Conservation (phyloP, 1,140 invertebrate species). For the Helicoverpa armigera region DNA sequence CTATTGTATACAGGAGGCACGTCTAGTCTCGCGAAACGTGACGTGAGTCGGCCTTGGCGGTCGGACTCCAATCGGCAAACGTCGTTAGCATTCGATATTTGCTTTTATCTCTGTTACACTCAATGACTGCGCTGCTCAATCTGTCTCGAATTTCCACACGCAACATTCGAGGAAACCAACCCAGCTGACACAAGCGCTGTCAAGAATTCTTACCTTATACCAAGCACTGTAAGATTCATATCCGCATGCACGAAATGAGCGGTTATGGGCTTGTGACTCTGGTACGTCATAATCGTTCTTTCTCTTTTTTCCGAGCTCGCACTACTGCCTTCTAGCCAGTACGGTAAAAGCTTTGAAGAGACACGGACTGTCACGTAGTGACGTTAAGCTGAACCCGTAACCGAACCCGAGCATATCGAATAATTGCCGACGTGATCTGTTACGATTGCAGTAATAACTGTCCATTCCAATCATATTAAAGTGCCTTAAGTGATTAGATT, state of each 20-base stretch:
- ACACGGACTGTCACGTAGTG: conserved; percentile 64
- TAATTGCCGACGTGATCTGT: conserved; percentile 60
- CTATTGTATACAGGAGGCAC: conserved; percentile 61
- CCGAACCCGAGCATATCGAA: conserved; percentile 67
- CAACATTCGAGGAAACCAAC: conserved; percentile 80
- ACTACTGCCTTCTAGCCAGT: conserved; percentile 81
- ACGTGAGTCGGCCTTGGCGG: conserved; percentile 79
- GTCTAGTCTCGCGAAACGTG: conserved; percentile 79
- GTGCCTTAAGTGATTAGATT: conserved; percentile 54
- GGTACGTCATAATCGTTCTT: conserved; percentile 78
- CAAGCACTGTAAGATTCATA: conserved; percentile 57
- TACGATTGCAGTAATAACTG: conserved; percentile 55
- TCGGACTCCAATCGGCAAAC: conserved; percentile 67
- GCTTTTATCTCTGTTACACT: conserved; percentile 71
- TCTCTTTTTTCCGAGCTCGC: conserved; percentile 81
- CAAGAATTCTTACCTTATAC: conserved; percentile 68
- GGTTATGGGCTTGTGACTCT: conserved; percentile 60
- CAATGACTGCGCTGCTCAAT: conserved; percentile 69
- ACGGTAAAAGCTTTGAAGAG: conserved; percentile 71
- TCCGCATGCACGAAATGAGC: conserved; percentile 47
- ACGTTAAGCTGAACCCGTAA: conserved; percentile 50
- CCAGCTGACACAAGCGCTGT: conserved; percentile 67
- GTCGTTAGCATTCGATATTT: conserved; percentile 62
- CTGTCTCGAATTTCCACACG: conserved; percentile 80
- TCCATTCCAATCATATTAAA: conserved; percentile 53